A percentile compares a stretch with the other conserved stretches of the same genome.
Evolutionary conservation across 2,113 vertebrate species (phyloP).

Genomic region (Vidua macroura): DNA sequence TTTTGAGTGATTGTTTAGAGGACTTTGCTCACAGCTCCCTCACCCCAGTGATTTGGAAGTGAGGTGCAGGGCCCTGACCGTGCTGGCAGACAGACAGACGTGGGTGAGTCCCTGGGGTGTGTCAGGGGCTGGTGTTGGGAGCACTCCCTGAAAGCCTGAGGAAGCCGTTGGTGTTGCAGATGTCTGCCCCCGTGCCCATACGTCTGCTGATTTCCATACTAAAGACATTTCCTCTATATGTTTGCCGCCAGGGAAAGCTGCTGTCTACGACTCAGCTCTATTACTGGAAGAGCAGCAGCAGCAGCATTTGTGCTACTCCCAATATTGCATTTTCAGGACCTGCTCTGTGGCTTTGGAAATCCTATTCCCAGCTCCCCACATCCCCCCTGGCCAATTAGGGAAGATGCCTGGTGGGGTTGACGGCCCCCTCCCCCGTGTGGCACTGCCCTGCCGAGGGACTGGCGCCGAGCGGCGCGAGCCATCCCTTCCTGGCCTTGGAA

Average conservation of each 20-base stretch:
- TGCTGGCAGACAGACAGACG: accelerated
- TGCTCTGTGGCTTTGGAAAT: background rate
- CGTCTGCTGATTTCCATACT: constrained; percentile 47
- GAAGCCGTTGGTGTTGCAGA: constrained; percentile 10
- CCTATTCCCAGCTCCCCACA: background rate
- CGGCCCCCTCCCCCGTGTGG: background rate
- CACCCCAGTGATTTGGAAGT: background rate
- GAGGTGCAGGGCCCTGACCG: accelerated
- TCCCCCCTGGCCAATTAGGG: constrained; percentile 1
- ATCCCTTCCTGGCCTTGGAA: constrained; percentile 8
- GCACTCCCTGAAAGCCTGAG: background rate
- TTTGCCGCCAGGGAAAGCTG: constrained; percentile 51
- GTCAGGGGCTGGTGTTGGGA: accelerated
- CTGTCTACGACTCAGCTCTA: constrained; percentile 37
- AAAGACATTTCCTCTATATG: constrained; percentile 55
- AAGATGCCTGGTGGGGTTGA: background rate
- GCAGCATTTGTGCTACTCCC: background rate
- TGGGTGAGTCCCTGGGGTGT: accelerated
- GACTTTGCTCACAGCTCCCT: background rate
- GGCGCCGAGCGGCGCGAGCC: background rate
- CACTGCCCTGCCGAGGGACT: background rate
- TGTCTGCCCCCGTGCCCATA: background rate
- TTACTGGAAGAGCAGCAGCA: constrained; percentile 62
- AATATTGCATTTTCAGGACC: constrained; percentile 58
- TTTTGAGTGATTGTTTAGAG: background rate